Evolutionary conservation across 2,113 vertebrate species (phyloP), one percentile per base, ranked within the genome.

Genomic region (Tenebrosternarchus preto): DNA sequence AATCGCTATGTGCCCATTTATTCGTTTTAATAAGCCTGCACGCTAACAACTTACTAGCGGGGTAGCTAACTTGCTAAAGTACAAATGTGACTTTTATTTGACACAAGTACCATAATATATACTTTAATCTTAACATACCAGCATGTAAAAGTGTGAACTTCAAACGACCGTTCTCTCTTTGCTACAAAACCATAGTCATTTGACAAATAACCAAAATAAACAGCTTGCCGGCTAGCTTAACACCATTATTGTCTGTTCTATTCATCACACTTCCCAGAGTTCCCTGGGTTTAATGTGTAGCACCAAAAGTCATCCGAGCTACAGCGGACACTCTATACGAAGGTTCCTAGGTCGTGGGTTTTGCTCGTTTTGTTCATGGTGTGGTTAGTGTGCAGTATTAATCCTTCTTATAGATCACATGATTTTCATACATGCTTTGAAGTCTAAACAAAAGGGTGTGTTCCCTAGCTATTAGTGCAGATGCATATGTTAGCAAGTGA

Each of bases 181-280:
- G 31, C 19, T 22, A 68, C 19, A 36, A 68, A 39, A 39, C 2
- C 19, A 68, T 36, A 68, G 17, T 68, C 22, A 39, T 39, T n/a
- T 39, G 33, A 68, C 19, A 68, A 22, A 17, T 73, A 53, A 72
- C 67, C 68, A 33, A 43, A 60, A 22, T 4, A 53, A 72, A 61
- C n/a, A 25, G 29, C 33, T 63, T n/a, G n/a, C n/a, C 61, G 15
- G 31, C 50, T 15, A 64, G 22, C 67, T 63, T 31, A 73, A 64
- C 68, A 12, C 46, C 68, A 31, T 5, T 24, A n/a, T 36, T 55
- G 46, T 56, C 29, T 19, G 60, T 8, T 64, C 60, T 76, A 83
- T 85, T 85, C 81, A 81, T 81, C 56, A 60, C 75, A 76, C 74
- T 29, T 72, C 73, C 81, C 84, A 74, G 33, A 63, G 74, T 17